phyloP scores from a whole-genome alignment of 2,113 vertebrate species.

The Macquaria ambigua region DNA sequence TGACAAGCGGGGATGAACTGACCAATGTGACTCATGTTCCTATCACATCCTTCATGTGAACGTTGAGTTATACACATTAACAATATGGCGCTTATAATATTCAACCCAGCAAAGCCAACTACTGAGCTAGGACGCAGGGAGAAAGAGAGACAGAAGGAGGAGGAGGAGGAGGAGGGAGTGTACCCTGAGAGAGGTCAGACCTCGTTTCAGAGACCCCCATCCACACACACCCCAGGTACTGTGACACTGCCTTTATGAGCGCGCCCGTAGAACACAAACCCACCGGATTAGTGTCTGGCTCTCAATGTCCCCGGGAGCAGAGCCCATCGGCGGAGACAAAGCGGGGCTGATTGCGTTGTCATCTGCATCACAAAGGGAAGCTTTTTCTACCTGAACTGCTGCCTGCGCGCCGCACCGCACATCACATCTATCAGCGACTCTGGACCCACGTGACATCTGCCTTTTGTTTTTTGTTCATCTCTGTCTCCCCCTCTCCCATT shows the following conservation, averaged over 20 bases:
- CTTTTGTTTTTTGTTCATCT: constrained; percentile 66
- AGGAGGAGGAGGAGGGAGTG: constrained; percentile 52
- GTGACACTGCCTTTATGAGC: constrained; percentile 74
- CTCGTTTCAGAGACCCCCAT: constrained; percentile 75
- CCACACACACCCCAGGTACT: constrained; percentile 80
- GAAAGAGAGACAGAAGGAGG: constrained; percentile 24
- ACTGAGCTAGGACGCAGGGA: constrained; percentile 26
- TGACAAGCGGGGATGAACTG: not conserved
- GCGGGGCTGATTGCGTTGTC: constrained; percentile 81
- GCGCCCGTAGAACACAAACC: constrained; percentile 75
- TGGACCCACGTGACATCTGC: constrained; percentile 72
- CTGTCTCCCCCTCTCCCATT: constrained; percentile 24
- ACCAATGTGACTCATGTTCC: constrained; percentile 21
- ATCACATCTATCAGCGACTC: constrained; percentile 75
- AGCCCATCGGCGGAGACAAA: constrained; percentile 81
- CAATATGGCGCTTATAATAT: constrained; percentile 50
- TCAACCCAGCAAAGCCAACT: constrained; percentile 43
- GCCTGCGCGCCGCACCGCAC: constrained; percentile 61
- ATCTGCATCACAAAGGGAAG: constrained; percentile 85
- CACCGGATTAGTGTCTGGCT: constrained; percentile 78
- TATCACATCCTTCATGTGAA: constrained; percentile 41
- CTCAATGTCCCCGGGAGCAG: constrained; percentile 75
- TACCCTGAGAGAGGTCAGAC: constrained; percentile 82
- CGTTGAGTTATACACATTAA: constrained; percentile 37
- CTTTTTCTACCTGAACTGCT: constrained; percentile 81